Percentiles rank a stretch among this genome's conserved stretches.
Evolutionary conservation across 2,888 invertebrate genomes (phyloP).

Genomic region (Xanthia togata): DNA sequence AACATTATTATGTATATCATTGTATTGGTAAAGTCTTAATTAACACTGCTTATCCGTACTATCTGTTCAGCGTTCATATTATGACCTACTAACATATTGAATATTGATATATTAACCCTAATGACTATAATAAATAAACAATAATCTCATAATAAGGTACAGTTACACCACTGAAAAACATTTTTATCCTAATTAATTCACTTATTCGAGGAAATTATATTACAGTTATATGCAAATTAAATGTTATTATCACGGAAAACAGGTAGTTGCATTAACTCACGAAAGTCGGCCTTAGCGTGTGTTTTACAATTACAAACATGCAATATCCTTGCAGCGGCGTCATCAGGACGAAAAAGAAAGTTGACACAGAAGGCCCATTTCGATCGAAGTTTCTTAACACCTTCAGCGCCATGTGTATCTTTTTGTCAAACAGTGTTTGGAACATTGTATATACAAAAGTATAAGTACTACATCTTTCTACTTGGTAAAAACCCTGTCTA

Average conservation of each 20-base stretch:
- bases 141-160: slow-evolving; percentile 40
- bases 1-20: neutral
- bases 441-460: no score
- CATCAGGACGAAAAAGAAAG: slow-evolving; percentile 60
- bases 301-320: slow-evolving; percentile 55
- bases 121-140: slow-evolving; percentile 41
- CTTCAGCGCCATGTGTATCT: no score
- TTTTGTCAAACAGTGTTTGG: no score
- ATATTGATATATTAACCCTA: slow-evolving; percentile 31
- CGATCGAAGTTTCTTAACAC: neutral
- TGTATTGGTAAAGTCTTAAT: slow-evolving; percentile 34
- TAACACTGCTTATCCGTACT: slow-evolving; percentile 23
- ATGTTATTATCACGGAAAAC: slow-evolving; percentile 53
- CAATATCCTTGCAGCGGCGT: slow-evolving; percentile 69
- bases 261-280: slow-evolving; percentile 56
- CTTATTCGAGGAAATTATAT: slow-evolving; percentile 48
- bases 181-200: slow-evolving; percentile 50
- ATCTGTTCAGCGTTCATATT: slow-evolving; percentile 26
- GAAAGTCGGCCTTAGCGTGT: slow-evolving; percentile 52
- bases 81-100: slow-evolving; percentile 38
- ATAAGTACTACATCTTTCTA: neutral
- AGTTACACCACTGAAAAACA: slow-evolving; percentile 42
- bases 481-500: no score
- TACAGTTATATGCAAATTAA: slow-evolving; percentile 59
- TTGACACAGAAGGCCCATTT: slow-evolving; percentile 19